Evolutionary conservation across 2,888 invertebrate species (phyloP).

Genomic region (Agrotis exclamationis): DNA sequence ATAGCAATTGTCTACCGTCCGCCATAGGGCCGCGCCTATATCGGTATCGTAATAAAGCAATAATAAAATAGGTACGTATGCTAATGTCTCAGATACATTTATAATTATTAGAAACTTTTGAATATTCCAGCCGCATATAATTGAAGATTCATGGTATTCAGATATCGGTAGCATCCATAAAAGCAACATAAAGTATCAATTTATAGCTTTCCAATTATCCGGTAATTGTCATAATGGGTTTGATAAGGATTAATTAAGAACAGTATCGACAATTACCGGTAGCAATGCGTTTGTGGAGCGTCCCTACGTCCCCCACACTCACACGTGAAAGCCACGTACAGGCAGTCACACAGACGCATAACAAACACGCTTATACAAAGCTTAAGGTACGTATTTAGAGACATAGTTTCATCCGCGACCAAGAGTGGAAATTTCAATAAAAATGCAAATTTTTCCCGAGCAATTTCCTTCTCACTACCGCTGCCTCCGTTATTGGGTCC

Average conservation of each 20-base stretch:
- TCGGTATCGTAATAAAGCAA: constrained; percentile 64
- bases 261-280: constrained; percentile 70
- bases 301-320: constrained; percentile 70
- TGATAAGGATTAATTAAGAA: constrained; percentile 62
- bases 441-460: constrained; percentile 88
- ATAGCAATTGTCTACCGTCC: constrained; percentile 85
- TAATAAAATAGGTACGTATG: constrained; percentile 45
- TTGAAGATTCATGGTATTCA: constrained; percentile 61
- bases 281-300: constrained; percentile 56
- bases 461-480: constrained; percentile 87
- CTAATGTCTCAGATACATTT: constrained; percentile 48
- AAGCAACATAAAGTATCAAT: constrained; percentile 65
- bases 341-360: constrained; percentile 66
- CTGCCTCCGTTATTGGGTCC: constrained; percentile 84
- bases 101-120: constrained; percentile 60
- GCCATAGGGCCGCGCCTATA: constrained; percentile 64
- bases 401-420: constrained; percentile 87
- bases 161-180: constrained; percentile 60
- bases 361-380: constrained; percentile 80
- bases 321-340: constrained; percentile 66
- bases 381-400: constrained; percentile 86
- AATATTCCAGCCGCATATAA: constrained; percentile 60
- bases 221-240: constrained; percentile 57
- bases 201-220: constrained; percentile 64
- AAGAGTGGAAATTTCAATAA: constrained; percentile 90